Evolutionary conservation across 2,888 invertebrate species (phyloP), one percentile per base, ranked within the genome.

Genomic region (Tipula lateralis): DNA sequence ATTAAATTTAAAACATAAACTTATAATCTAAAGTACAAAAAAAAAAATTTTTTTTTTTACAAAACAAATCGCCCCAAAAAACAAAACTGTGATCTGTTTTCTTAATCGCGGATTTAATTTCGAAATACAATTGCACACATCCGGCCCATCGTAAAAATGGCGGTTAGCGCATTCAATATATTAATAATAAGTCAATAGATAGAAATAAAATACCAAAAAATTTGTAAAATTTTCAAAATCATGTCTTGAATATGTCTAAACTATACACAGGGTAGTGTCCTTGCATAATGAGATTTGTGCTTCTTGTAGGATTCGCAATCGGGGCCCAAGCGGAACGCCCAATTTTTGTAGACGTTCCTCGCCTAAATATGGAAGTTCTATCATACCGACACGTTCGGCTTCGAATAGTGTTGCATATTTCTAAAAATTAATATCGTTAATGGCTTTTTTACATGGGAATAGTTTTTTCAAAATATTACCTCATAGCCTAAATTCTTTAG

Each of bases 401-500:
- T 97, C 96, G 86, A 97, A 94, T 83, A 95, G 92, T 0, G 92
- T 91, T 39, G 96, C 96, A 89, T 96, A 97, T 94, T 96, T 96
- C 97, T 97, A 85, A 84, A 39, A 83, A 84, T 83, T 66, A 29
- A 85, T 83, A 50, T 85, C 84, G 85, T 50, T 85, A 66, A 29
- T 5, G 6, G 16, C 16, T 16, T 81, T 4, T 24, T 9, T 12
- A 7, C 81, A 7, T n/a, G n/a, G n/a, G 0, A 1, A 1, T n/a
- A 29, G 29, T 29, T 30, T 84, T 24, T 34, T 9, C 1, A 84
- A 13, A 30, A 88, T 36, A 1, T 88, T 89, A 95, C 97, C 94
- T 97, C 97, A 91, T 97, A 97, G 88, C 97, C 97, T 86, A 97
- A 92, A 90, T 96, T 96, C 91, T 96, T 95, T 84, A 97, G 92